These are phyloP conservation scores for Calycopis cecrops DNA, from an alignment of 1,140 invertebrate genomes.

Conservation along the genomic window DNA sequence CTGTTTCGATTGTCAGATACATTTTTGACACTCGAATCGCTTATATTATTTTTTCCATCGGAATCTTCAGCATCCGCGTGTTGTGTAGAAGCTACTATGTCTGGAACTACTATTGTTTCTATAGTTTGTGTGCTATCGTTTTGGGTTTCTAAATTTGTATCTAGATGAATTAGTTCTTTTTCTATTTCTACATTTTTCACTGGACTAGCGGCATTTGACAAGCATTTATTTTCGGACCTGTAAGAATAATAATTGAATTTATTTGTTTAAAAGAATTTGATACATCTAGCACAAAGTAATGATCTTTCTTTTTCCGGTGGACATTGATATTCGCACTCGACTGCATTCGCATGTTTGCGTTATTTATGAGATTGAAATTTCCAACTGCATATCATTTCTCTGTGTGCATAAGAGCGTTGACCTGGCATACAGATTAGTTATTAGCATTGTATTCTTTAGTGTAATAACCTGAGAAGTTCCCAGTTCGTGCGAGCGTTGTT, in stretches of 20 bases:
- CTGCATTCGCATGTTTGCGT: too few relatives aligned
- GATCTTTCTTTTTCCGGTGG: too few relatives aligned
- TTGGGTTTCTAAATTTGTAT: slow-evolving; percentile 33
- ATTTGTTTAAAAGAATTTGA: too few relatives aligned
- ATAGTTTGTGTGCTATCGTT: slow-evolving; percentile 36
- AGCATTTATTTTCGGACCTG: slow-evolving; percentile 77
- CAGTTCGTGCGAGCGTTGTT: slow-evolving; percentile 88
- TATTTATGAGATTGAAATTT: too few relatives aligned
- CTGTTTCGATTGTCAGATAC: slow-evolving; percentile 24
- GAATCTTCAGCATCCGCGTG: slow-evolving; percentile 41
- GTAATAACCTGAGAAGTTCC: slow-evolving; percentile 80
- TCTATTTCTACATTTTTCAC: slow-evolving; percentile 46
- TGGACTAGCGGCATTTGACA: slow-evolving; percentile 34
- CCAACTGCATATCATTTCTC: too few relatives aligned
- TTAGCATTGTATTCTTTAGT: too few relatives aligned
- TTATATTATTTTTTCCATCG: slow-evolving; percentile 43
- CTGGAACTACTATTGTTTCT: slow-evolving; percentile 39
- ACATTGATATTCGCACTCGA: too few relatives aligned
- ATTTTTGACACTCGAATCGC: slow-evolving; percentile 37
- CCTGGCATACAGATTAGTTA: too few relatives aligned
- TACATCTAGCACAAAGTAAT: too few relatives aligned
- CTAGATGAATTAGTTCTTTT: slow-evolving; percentile 49
- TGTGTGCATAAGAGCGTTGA: too few relatives aligned
- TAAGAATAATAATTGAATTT: slow-evolving; percentile 4
- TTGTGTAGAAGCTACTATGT: slow-evolving; percentile 41